phyloP scores from a whole-genome alignment of 2,888 invertebrate species.

The Lasioglossum vierecki region DNA sequence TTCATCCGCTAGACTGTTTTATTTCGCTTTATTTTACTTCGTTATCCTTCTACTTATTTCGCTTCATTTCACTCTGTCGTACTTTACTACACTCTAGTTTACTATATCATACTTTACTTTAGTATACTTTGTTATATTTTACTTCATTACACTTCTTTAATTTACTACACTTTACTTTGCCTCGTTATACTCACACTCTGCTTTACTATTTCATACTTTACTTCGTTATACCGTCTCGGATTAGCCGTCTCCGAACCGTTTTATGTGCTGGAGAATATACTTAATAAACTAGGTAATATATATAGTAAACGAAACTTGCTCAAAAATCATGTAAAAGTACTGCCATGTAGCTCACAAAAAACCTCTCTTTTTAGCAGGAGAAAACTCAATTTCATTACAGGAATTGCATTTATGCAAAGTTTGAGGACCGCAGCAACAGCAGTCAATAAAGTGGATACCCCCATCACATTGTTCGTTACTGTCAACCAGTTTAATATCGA shows the following conservation, averaged over 20 bases:
- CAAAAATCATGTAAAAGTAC: no score
- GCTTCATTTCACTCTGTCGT: background rate
- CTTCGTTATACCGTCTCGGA: background rate
- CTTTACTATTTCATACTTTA: background rate
- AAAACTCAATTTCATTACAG: background rate
- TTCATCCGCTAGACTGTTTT: background rate
- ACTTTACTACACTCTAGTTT: background rate
- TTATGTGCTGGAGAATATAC: background rate
- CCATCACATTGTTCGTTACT: background rate
- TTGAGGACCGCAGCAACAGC: background rate
- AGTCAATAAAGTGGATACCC: background rate
- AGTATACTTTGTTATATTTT: background rate
- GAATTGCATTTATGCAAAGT: background rate
- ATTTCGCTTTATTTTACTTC: background rate
- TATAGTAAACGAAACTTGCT: background rate
- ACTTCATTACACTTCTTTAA: background rate
- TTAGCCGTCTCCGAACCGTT: background rate
- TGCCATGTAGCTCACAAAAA: background rate
- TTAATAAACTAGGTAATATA: no score
- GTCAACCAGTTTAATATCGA: background rate
- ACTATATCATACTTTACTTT: background rate
- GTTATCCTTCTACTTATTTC: background rate
- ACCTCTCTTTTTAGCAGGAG: background rate
- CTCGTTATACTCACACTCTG: background rate
- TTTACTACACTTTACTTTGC: background rate